These are phyloP conservation scores for Nyctalus aviator DNA, from an alignment of 2,797 vertebrate species.

Conservation along the genomic window DNA sequence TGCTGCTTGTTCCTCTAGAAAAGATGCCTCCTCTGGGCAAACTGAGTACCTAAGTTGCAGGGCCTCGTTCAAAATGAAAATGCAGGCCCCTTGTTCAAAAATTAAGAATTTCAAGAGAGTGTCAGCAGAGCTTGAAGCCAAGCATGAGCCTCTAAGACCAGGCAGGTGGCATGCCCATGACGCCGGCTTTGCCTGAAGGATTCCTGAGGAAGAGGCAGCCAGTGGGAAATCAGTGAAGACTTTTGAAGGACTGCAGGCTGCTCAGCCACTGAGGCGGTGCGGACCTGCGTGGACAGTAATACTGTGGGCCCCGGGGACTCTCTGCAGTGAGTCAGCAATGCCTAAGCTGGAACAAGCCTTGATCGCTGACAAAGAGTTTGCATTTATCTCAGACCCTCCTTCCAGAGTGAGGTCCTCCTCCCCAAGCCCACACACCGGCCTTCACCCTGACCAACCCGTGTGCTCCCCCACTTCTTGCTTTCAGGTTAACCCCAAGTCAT, in stretches of 20 bases:
- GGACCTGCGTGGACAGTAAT: background rate
- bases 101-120: background rate
- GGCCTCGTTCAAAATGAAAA: background rate
- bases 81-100: background rate
- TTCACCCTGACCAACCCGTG: background rate
- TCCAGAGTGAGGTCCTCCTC: background rate
- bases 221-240: background rate
- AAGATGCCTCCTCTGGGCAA: background rate
- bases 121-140: background rate
- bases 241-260: background rate
- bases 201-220: background rate
- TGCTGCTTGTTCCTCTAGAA: background rate
- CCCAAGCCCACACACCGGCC: background rate
- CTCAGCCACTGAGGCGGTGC: background rate
- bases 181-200: too few relatives aligned
- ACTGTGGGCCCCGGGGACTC: background rate
- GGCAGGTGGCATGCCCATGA: accelerated
- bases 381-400: background rate
- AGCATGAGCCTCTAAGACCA: background rate
- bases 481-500: background rate
- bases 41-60: background rate
- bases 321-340: background rate
- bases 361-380: background rate
- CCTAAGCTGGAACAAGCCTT: background rate
- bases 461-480: background rate